Conservation (phyloP, 2,888 invertebrate genomes). For the Yponomeuta evonymella region DNA sequence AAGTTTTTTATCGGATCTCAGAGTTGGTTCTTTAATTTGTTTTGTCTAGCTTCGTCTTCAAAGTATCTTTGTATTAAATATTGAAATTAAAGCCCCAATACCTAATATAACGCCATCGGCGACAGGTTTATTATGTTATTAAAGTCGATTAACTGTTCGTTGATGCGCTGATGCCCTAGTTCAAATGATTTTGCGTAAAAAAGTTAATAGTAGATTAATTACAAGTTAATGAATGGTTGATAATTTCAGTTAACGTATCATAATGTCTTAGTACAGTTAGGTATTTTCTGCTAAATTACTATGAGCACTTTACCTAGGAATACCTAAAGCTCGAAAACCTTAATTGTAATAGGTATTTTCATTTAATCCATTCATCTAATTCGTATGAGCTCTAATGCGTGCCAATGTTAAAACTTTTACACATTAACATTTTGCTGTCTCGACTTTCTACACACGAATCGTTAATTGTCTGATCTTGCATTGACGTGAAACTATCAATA, state of each 20-base stretch:
- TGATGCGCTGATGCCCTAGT: constrained; percentile 36
- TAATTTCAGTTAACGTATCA: constrained; percentile 1
- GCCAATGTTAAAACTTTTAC: constrained; percentile 32
- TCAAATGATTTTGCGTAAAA: background rate
- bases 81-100: background rate
- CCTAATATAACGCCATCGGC: constrained; percentile 50
- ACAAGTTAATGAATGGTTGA: background rate
- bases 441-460: constrained; percentile 66
- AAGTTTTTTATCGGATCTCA: background rate
- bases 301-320: background rate
- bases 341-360: background rate
- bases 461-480: constrained; percentile 69
- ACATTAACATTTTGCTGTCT: constrained; percentile 55
- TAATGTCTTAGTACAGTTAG: constrained; percentile 18
- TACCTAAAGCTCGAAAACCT: background rate
- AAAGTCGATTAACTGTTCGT: constrained; percentile 51
- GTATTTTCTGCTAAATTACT: background rate
- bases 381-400: constrained; percentile 45
- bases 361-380: background rate
- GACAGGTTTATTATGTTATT: constrained; percentile 62
- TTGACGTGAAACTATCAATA: constrained; percentile 75
- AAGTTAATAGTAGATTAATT: constrained; percentile 9
- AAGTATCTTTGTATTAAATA: constrained; percentile 24
- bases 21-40: background rate
- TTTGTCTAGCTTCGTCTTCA: constrained; percentile 47